Percentiles rank a stretch among this genome's conserved stretches.
Evolutionary conservation across 2,797 vertebrate genomes (phyloP).

Genomic region (Danio tinwini): DNA sequence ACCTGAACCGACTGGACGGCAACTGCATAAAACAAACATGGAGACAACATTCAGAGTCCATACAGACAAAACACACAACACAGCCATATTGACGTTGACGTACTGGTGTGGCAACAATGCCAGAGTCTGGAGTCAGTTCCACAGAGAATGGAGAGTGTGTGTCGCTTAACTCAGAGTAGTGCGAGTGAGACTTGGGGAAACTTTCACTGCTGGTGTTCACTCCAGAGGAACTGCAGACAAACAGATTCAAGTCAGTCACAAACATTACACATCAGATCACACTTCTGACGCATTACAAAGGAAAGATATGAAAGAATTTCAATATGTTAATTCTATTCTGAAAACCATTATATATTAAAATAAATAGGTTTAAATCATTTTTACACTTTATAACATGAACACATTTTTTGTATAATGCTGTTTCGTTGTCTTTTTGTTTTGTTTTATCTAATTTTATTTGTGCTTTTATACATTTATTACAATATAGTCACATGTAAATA

Average conservation of each 20-base stretch:
- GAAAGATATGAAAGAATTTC: too few relatives aligned
- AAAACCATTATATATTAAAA: too few relatives aligned
- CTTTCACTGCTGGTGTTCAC: conserved; percentile 81
- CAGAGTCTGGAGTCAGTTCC: conserved; percentile 78
- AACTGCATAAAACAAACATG: conserved; percentile 75
- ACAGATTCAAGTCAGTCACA: not conserved
- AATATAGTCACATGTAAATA: too few relatives aligned
- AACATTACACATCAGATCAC: not conserved
- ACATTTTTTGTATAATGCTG: too few relatives aligned
- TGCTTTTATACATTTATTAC: too few relatives aligned
- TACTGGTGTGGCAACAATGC: conserved; percentile 82
- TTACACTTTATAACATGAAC: too few relatives aligned
- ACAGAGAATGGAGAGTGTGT: conserved; percentile 66
- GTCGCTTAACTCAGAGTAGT: conserved; percentile 73
- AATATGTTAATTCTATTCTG: too few relatives aligned
- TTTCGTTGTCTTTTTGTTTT: too few relatives aligned
- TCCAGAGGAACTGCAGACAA: conserved; percentile 83
- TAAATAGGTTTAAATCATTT: too few relatives aligned
- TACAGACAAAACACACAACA: not conserved
- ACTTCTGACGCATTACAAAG: too few relatives aligned
- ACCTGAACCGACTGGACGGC: conserved; percentile 87
- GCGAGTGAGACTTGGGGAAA: conserved; percentile 76
- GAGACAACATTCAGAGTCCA: not conserved
- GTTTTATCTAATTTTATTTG: too few relatives aligned
- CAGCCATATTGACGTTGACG: conserved; percentile 63